These are phyloP conservation scores for Chloropsis hardwickii DNA, from an alignment of 2,113 vertebrate genomes.

Conservation along the genomic window DNA sequence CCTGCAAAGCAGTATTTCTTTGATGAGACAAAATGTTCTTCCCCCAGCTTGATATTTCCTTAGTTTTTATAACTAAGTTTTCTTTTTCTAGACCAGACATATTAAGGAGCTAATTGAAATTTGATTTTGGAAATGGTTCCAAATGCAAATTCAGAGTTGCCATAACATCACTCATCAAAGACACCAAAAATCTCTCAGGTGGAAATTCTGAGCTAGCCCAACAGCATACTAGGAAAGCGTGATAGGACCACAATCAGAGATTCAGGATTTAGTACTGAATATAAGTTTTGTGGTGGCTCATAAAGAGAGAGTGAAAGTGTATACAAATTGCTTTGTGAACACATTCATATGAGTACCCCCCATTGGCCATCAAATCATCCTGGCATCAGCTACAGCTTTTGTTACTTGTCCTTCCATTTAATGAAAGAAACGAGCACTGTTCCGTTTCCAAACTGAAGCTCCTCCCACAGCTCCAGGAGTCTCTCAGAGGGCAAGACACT, in stretches of 20 bases:
- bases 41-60: not conserved
- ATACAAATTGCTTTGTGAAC: not conserved
- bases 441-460: not conserved
- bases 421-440: not conserved
- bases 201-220: not conserved
- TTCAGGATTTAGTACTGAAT: not conserved
- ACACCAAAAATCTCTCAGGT: not conserved
- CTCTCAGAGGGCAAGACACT: not conserved
- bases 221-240: not conserved
- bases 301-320: not conserved
- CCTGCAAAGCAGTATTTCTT: not conserved
- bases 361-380: not conserved
- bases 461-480: not conserved
- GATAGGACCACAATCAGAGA: not conserved
- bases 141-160: not conserved
- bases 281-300: not conserved
- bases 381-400: not conserved
- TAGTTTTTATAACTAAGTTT: not conserved
- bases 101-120: not conserved
- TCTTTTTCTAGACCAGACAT: not conserved
- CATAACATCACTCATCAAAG: not conserved
- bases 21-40: not conserved
- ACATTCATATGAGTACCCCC: fast-evolving
- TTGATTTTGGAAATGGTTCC: not conserved
- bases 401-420: not conserved